Evolutionary conservation across 2,113 vertebrate species (phyloP), one percentile per base, ranked within the genome.

Genomic region (Indicator maculatus): DNA sequence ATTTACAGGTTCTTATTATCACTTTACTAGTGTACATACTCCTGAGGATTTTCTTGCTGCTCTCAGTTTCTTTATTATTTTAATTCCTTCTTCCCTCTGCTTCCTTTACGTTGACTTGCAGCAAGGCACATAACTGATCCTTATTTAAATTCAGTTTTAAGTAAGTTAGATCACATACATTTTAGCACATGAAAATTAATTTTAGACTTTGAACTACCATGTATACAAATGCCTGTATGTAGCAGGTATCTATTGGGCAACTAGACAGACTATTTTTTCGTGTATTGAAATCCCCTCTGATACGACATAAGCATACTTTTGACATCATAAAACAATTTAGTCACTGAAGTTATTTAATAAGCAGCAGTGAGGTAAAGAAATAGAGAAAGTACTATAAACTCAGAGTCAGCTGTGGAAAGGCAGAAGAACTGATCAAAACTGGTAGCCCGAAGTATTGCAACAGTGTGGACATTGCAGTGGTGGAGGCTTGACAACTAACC

Each of bases 221-320:
- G 16, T 36, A 19, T 55, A 26, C 24, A 70, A 27, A 26, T 39
- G 38, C 5, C 13, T 53, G 16, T 53, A 64, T 0, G 0, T 64
- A 44, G 12, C 50, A 16, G 30, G 19, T 41, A 1, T 16, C 13
- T 74, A 0, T 73, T 16, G 26, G n/a, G 44, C 7, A 58, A 18
- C 5, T 66, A 24, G 19, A 10, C 47, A 16, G 24, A 12, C 2
- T 53, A 16, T 11, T 41, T 10, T 53, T 76, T 76, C 33, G 4
- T 36, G 4, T 17, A 15, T 70, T 64, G 63, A 86, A 90, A 28
- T 78, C 7, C 12, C 9, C 9, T 60, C 6, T 76, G 15, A 27
- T 28, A 26, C 2, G 21, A 77, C 2, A 39, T 0, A 0, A 45
- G 3, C 7, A 8, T 58, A 12, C 13, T 8, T 77, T 56, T 56